Evolutionary conservation across 2,888 invertebrate genomes (phyloP).

Genomic region (Calliopum simillimum): DNA sequence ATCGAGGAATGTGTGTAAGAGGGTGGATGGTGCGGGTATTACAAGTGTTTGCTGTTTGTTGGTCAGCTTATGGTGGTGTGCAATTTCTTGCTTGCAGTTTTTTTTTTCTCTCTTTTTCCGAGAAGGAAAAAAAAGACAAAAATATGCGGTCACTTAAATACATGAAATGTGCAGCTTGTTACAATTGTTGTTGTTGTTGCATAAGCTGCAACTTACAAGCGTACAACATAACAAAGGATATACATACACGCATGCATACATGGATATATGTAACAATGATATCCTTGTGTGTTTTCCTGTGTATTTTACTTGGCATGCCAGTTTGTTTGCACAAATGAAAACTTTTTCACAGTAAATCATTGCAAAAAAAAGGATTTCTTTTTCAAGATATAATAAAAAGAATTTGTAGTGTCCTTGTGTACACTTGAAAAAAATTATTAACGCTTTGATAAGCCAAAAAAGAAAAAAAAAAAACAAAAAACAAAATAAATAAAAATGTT

Average conservation of each 20-base stretch:
- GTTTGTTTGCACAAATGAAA: constrained; percentile 15
- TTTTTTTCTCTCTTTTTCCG: too few species aligned
- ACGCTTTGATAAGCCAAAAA: not conserved
- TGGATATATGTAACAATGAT: too few species aligned
- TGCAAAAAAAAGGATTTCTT: not conserved
- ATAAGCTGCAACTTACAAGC: not conserved
- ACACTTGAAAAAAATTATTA: too few species aligned
- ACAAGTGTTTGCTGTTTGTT: not conserved
- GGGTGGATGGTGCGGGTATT: not conserved
- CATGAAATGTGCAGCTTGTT: constrained; percentile 2
- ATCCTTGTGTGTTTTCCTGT: not conserved
- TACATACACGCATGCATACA: too few species aligned
- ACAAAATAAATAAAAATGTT: not conserved
- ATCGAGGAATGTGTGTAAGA: not conserved
- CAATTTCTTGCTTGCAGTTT: too few species aligned
- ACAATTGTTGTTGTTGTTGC: not conserved
- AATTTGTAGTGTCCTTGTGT: too few species aligned
- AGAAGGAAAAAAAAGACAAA: not conserved
- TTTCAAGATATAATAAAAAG: not conserved
- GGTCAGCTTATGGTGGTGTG: not conserved
- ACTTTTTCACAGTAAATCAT: constrained; percentile 24
- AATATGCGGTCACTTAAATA: constrained; percentile 9
- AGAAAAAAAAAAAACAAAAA: not conserved
- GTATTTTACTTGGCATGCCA: not conserved
- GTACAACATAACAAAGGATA: not conserved